Evolutionary conservation across 2,113 vertebrate genomes (phyloP), one percentile per base, ranked within the genome.

Genomic region (Odontophorus gujanensis): DNA sequence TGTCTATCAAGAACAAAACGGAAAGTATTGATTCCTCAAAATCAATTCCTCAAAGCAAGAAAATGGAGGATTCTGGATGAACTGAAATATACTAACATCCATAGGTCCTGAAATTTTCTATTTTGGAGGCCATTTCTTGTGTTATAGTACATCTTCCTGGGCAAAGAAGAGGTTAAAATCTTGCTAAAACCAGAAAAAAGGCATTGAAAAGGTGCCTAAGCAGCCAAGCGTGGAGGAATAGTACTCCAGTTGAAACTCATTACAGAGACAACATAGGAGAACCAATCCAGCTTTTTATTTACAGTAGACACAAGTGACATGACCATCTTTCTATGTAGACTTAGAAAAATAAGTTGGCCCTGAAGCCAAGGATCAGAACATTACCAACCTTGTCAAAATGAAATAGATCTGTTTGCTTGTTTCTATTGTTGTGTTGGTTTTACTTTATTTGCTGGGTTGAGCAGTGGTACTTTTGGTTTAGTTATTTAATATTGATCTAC

Each of bases 261-360:
- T 92, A 95, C 61, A 87, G 48, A 85, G 68, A 91, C 79, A 91
- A 93, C 81, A 95, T 2, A 87, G 82, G 72, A 89, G 65, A 95
- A 73, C 65, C 85, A 90, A 96, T 95, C 95, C 95, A 95, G 93
- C 76, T 90, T 95, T 91, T 95, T 90, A 90, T 97, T 97, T 94
- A 94, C 87, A 88, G 80, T 78, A 90, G 90, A 92, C 73, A 68
- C 82, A 95, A 94, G 85, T 86, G 85, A 91, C 91, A 93, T 21
- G 79, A 96, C 88, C 90, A 93, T 96, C 93, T 86, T 96, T 95
- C 93, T 94, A 2, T 63, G 66, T 74, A 96, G 91, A 92, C 89
- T 82, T 88, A 85, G 91, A 91, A 94, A 95, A 96, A 96, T 83
- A 93, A 34, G 53, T 45, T 75, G 90, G 85, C 91, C 93, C 65